A percentile compares a stretch with the other conserved stretches of the same genome.
Conservation (phyloP, 2,888 invertebrate species). For the Melinaea marsaeus region DNA sequence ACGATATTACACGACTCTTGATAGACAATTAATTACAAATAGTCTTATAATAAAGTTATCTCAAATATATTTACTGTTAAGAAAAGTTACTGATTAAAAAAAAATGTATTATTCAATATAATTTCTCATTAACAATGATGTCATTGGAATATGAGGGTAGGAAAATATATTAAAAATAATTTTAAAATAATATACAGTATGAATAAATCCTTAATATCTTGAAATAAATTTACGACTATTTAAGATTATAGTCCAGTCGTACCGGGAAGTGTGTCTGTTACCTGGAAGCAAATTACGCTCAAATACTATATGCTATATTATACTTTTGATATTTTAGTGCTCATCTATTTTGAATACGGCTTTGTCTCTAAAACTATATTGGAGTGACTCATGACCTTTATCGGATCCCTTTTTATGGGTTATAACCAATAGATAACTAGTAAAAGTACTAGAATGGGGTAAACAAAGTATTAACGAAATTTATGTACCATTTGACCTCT, state of each 20-base stretch:
- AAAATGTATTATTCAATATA: too few species aligned
- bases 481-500: too few species aligned
- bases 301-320: background rate
- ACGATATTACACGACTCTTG: background rate
- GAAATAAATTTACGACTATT: conserved; percentile 68
- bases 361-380: background rate
- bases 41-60: background rate
- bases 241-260: conserved; percentile 57
- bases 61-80: too few species aligned
- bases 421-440: too few species aligned
- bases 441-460: too few species aligned
- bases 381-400: too few species aligned
- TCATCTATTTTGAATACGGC: background rate
- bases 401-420: too few species aligned
- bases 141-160: too few species aligned
- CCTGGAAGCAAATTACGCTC: conserved; percentile 25
- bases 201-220: conserved; percentile 40
- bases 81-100: too few species aligned
- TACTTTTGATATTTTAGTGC: background rate
- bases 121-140: too few species aligned
- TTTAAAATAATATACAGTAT: background rate
- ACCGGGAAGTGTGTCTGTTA: conserved; percentile 43
- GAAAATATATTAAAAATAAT: too few species aligned
- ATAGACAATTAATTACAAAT: background rate
- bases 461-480: too few species aligned